These are phyloP conservation scores for Platyrinchus mystaceus DNA, from an alignment of 2,797 vertebrate species.

Conservation along the genomic window DNA sequence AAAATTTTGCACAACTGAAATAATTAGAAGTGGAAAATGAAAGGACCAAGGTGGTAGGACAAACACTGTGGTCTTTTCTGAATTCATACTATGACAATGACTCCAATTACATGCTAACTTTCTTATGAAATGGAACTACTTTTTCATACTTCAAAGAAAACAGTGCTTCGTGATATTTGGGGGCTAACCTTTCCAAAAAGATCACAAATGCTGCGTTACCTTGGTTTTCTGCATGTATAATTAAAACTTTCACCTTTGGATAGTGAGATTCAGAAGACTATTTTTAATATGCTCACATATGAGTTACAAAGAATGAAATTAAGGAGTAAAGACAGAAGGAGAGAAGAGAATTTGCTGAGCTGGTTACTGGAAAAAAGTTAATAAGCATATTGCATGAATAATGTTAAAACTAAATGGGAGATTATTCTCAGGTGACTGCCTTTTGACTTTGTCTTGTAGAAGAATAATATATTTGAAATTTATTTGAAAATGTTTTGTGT, in stretches of 20 bases:
- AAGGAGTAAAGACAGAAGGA: not conserved
- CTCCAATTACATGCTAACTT: not conserved
- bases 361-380: not conserved
- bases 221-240: not conserved
- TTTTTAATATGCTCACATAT: not conserved
- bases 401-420: not conserved
- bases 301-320: not conserved
- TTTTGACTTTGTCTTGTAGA: not conserved
- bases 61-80: not conserved
- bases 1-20: not conserved
- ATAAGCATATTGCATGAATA: not conserved
- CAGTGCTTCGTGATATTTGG: not conserved
- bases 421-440: not conserved
- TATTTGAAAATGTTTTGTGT: not conserved
- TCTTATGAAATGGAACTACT: not conserved
- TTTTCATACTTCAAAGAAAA: not conserved
- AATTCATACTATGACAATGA: not conserved
- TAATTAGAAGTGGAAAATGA: not conserved
- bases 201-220: not conserved
- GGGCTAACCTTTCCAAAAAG: not conserved
- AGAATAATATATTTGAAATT: not conserved
- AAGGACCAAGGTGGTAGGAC: not conserved
- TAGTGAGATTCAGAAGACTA: not conserved
- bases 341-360: not conserved
- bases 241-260: not conserved